Evolutionary conservation across 2,797 vertebrate species (phyloP).

Genomic region (Leuciscus waleckii): DNA sequence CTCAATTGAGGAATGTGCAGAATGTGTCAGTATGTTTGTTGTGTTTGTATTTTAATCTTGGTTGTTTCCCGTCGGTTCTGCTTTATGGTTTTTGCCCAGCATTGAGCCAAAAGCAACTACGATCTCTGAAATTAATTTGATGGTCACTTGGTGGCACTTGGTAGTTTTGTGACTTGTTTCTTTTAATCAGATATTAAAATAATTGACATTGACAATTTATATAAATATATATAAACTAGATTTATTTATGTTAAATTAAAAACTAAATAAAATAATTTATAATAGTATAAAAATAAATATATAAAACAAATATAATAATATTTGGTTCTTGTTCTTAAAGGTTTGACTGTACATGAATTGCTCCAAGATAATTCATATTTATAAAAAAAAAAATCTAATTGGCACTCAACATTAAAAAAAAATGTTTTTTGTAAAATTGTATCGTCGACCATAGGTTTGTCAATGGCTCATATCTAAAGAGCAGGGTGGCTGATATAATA

Average conservation of each 20-base stretch:
- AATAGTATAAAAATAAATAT: background rate
- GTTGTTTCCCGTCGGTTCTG: background rate
- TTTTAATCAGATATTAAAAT: background rate
- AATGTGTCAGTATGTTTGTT: background rate
- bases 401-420: background rate
- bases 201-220: background rate
- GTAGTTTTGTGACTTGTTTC: background rate
- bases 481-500: background rate
- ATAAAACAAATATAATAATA: too few relatives aligned
- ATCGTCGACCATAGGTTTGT: background rate
- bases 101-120: background rate
- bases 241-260: too few relatives aligned
- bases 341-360: background rate
- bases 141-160: background rate
- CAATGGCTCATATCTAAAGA: background rate
- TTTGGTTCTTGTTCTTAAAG: background rate
- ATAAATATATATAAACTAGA: background rate
- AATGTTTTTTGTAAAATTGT: background rate
- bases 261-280: too few relatives aligned
- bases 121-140: background rate
- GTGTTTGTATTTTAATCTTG: background rate
- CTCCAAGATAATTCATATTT: background rate
- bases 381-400: background rate
- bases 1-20: conserved; percentile 16
- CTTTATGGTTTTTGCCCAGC: background rate